phyloP scores from a whole-genome alignment of 2,888 invertebrate genomes.

The Conistra vaccinii region DNA sequence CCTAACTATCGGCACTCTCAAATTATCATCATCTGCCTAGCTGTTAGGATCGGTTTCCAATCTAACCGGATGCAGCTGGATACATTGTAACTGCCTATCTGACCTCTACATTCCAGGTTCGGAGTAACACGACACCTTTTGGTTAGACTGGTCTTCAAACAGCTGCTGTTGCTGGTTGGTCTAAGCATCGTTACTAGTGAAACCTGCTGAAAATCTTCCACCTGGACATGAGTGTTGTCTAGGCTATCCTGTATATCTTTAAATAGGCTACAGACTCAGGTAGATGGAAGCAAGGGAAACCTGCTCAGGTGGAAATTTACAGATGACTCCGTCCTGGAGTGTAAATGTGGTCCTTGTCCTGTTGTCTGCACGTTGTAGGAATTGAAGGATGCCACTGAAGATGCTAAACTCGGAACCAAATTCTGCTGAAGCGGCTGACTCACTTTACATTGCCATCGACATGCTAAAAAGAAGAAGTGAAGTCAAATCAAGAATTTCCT shows the following conservation, averaged over 20 bases:
- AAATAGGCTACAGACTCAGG: neutral
- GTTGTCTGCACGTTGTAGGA: neutral
- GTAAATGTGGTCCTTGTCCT: neutral
- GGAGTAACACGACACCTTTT: neutral
- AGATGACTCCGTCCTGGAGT: neutral
- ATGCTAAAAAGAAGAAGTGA: too few relatives aligned
- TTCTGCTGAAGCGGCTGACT: neutral
- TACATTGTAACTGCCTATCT: neutral
- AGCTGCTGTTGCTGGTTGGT: neutral
- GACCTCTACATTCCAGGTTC: too few relatives aligned
- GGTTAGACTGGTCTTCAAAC: neutral
- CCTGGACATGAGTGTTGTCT: too few relatives aligned
- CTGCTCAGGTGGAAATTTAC: neutral
- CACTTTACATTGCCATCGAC: too few relatives aligned
- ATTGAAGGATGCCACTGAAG: neutral
- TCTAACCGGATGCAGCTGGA: neutral
- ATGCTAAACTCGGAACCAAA: neutral
- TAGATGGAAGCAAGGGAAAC: neutral
- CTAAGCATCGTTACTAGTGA: neutral
- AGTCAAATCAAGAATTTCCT: neutral
- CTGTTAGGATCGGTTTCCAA: neutral
- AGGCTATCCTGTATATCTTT: neutral
- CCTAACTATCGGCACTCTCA: neutral
- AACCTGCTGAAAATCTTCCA: neutral
- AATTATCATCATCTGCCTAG: neutral